These are phyloP conservation scores for Lucilia cuprina DNA, from an alignment of 1,140 invertebrate genomes.

Conservation along the genomic window DNA sequence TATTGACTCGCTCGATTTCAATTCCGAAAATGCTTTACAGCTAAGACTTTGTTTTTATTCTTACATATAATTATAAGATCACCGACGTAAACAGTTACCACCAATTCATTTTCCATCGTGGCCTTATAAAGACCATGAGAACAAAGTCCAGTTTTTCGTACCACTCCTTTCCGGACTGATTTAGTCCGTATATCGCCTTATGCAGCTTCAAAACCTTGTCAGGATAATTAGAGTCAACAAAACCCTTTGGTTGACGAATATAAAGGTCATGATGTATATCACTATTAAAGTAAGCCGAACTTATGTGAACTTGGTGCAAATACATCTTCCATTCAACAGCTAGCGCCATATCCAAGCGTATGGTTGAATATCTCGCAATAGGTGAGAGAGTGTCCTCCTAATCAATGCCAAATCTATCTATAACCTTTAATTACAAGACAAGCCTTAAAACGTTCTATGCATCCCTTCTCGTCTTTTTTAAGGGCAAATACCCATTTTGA, in stretches of 20 bases:
- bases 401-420: too few species aligned
- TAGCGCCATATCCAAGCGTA: too few species aligned
- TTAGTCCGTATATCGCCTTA: too few species aligned
- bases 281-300: slow-evolving; percentile 63
- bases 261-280: slow-evolving; percentile 56
- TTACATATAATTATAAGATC: slow-evolving; percentile 26
- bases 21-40: slow-evolving; percentile 48
- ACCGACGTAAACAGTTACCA: slow-evolving; percentile 36
- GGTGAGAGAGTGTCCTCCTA: too few species aligned
- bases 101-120: background rate
- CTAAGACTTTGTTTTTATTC: background rate
- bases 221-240: too few species aligned
- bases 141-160: slow-evolving; percentile 49
- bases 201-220: too few species aligned
- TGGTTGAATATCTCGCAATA: too few species aligned
- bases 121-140: slow-evolving; percentile 50
- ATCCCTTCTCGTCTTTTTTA: background rate
- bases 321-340: too few species aligned
- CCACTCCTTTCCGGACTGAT: slow-evolving; percentile 47
- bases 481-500: background rate
- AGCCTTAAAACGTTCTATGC: slow-evolving; percentile 17
- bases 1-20: slow-evolving; percentile 45
- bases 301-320: too few species aligned
- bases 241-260: slow-evolving; percentile 38
- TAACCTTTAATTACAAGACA: too few species aligned